Percentiles rank a stretch among this genome's conserved stretches.
Conservation (phyloP, 2,797 vertebrate species). For the Semotilus atromaculatus region DNA sequence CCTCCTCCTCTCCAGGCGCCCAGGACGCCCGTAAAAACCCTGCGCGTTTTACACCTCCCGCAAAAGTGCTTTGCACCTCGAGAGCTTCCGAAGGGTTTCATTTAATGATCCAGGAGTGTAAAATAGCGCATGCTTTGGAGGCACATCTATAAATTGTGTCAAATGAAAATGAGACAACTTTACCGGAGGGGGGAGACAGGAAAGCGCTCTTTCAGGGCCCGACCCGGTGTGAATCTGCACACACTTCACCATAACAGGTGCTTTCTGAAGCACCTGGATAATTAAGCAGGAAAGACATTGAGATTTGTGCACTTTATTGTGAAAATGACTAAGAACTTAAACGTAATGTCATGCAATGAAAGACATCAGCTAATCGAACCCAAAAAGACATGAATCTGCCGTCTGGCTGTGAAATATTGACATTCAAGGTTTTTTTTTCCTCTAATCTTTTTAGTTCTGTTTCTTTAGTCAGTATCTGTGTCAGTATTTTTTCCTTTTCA, state of each 20-base stretch:
- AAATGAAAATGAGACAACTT: slow-evolving; percentile 57
- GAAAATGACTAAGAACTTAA: slow-evolving; percentile 14
- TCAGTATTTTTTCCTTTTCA: neutral
- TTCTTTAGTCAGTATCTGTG: neutral
- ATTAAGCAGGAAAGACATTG: slow-evolving; percentile 16
- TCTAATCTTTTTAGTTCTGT: slow-evolving; percentile 2
- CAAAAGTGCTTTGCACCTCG: slow-evolving; percentile 43
- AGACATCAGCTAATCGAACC: slow-evolving; percentile 9
- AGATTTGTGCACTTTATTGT: slow-evolving; percentile 26
- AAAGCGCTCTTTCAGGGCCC: slow-evolving; percentile 39
- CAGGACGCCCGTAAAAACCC: slow-evolving; percentile 58
- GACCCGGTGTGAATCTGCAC: slow-evolving; percentile 36
- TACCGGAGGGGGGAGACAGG: slow-evolving; percentile 41
- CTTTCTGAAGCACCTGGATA: slow-evolving; percentile 41
- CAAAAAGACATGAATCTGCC: slow-evolving; percentile 23
- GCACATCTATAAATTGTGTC: slow-evolving; percentile 51
- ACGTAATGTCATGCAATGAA: slow-evolving; percentile 7
- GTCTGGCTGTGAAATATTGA: slow-evolving; percentile 17
- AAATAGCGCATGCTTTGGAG: slow-evolving; percentile 53
- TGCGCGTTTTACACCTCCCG: slow-evolving; percentile 62
- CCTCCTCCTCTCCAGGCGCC: slow-evolving; percentile 4
- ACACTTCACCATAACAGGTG: slow-evolving; percentile 28
- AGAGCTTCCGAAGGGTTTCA: slow-evolving; percentile 52
- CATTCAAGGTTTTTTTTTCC: neutral
- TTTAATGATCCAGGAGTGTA: slow-evolving; percentile 55